These are phyloP conservation scores for Craterocephalus amniculus DNA, from an alignment of 2,797 vertebrate genomes.

Conservation along the genomic window DNA sequence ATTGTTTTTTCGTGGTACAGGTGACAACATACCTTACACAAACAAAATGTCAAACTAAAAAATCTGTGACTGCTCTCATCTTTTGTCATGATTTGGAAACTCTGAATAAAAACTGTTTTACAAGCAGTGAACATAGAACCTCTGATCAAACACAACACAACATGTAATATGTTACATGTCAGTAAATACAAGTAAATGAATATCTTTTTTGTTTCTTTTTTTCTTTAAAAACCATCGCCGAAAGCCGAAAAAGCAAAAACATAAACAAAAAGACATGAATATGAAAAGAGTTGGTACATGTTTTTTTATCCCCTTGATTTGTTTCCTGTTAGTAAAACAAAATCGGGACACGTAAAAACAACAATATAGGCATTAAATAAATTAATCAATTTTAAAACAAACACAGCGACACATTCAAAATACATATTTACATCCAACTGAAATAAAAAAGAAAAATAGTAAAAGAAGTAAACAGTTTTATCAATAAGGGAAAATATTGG, in stretches of 20 bases:
- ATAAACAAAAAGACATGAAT: conserved; percentile 54
- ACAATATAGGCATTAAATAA: conserved; percentile 84
- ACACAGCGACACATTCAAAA: conserved; percentile 80
- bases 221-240: conserved; percentile 52
- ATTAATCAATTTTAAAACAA: conserved; percentile 81
- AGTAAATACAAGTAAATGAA: conserved; percentile 75
- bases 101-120: conserved; percentile 64
- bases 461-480: conserved; percentile 28
- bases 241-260: conserved; percentile 64
- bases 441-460: conserved; percentile 48
- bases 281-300: conserved; percentile 54
- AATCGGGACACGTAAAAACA: conserved; percentile 70
- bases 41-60: conserved; percentile 41
- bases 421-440: conserved; percentile 82
- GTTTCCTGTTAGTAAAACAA: conserved; percentile 78
- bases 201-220: conserved; percentile 27
- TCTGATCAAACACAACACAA: conserved; percentile 68
- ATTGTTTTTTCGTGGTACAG: conserved; percentile 13
- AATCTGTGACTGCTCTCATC: conserved; percentile 43
- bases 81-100: conserved; percentile 80
- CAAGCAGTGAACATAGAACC: conserved; percentile 72
- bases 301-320: conserved; percentile 58
- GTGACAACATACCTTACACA: conserved; percentile 3
- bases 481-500: conserved; percentile 50
- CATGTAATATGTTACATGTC: conserved; percentile 69